A percentile compares a stretch with the other conserved stretches of the same genome.
phyloP scores from a whole-genome alignment of 2,113 vertebrate genomes.

The Corydoras sp. region DNA sequence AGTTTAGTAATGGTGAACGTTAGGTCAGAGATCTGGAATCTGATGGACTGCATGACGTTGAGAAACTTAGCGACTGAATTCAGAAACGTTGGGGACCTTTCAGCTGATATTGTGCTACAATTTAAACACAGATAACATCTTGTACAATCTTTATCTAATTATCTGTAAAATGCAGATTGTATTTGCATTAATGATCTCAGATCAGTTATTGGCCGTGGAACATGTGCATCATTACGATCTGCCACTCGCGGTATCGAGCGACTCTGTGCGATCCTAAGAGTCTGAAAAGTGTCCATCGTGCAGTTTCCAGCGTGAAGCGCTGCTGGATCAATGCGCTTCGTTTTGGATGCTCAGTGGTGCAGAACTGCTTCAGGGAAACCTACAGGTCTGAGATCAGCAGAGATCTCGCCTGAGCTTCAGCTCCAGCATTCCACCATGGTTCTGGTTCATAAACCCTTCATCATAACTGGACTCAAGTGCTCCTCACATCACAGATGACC shows the following conservation, averaged over 20 bases:
- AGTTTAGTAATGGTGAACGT: too few species aligned
- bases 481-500: too few species aligned
- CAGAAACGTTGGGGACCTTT: too few species aligned
- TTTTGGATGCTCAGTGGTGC: conserved; percentile 46
- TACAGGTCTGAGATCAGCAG: conserved; percentile 32
- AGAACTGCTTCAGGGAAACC: conserved; percentile 35
- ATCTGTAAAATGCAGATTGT: conserved; percentile 25
- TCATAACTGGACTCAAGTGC: too few species aligned
- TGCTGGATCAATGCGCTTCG: conserved; percentile 41
- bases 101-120: too few species aligned
- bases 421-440: not conserved
- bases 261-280: conserved; percentile 40
- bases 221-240: conserved; percentile 40
- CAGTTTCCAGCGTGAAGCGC: conserved; percentile 47
- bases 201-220: conserved; percentile 20
- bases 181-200: conserved; percentile 41
- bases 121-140: too few species aligned
- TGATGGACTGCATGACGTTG: too few species aligned
- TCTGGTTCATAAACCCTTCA: too few species aligned
- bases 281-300: conserved; percentile 38
- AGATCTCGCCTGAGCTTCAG: conserved; percentile 18
- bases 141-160: conserved; percentile 31
- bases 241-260: conserved; percentile 35
- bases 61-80: too few species aligned
- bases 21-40: too few species aligned